phyloP scores from a whole-genome alignment of 2,797 vertebrate species.

The Onychomys torridus region DNA sequence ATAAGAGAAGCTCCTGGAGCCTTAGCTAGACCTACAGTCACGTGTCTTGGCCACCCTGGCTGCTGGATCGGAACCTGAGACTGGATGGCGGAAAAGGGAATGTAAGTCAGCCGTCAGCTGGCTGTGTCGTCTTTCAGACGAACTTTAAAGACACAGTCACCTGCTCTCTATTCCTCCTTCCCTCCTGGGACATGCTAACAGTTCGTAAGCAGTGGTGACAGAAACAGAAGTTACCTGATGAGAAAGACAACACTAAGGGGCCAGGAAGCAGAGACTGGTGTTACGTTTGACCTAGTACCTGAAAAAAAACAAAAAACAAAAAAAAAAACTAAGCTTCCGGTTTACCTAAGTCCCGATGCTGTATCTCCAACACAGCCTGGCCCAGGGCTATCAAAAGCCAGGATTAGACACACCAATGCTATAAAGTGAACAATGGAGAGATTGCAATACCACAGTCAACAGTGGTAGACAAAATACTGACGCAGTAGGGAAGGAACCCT shows the following conservation, averaged over 20 bases:
- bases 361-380: not conserved
- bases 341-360: not conserved
- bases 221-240: not conserved
- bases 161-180: slow-evolving; percentile 1
- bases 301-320: too few relatives aligned
- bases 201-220: not conserved
- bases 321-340: not conserved
- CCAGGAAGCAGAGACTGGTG: not conserved
- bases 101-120: not conserved
- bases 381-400: not conserved
- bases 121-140: not conserved
- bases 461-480: not conserved
- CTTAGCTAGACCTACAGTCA: not conserved
- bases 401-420: not conserved
- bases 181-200: not conserved
- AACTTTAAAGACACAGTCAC: not conserved
- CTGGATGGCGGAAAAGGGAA: not conserved
- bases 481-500: not conserved
- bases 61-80: not conserved
- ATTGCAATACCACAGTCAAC: not conserved
- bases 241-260: not conserved
- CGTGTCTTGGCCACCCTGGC: slow-evolving; percentile 8
- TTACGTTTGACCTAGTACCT: not conserved
- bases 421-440: not conserved
- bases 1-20: not conserved